Conservation (phyloP, 92 coral and sea anemone species). For the Porites evermanni region DNA sequence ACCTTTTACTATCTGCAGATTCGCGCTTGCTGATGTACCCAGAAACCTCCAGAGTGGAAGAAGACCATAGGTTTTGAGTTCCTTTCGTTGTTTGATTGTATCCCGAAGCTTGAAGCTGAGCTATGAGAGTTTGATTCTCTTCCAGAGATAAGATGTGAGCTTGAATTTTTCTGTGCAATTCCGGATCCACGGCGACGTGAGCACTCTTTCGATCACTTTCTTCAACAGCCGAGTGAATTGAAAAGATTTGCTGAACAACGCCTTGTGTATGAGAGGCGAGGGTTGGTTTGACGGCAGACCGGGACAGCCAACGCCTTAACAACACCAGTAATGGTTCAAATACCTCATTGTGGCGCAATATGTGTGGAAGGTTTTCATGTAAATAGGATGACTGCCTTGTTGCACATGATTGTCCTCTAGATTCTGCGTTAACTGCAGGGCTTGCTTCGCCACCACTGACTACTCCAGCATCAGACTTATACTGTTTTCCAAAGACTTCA, state of each 20-base stretch:
- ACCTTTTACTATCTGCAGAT: background rate
- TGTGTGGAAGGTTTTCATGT: background rate
- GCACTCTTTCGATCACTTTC: too few relatives aligned
- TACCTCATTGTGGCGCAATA: background rate
- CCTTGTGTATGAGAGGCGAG: constrained; percentile 4
- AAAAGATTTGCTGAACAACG: constrained; percentile 11
- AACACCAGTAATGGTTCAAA: constrained; percentile 17
- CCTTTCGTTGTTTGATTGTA: constrained; percentile 43
- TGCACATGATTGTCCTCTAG: background rate
- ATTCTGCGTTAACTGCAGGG: background rate
- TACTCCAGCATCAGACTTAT: background rate
- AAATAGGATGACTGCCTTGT: background rate
- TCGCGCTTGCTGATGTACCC: constrained; percentile 33
- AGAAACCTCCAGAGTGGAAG: constrained; percentile 47
- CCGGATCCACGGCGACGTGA: background rate
- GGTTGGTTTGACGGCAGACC: constrained; percentile 13
- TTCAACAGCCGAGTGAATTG: background rate
- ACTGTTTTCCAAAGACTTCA: constrained; percentile 38
- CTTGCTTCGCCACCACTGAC: background rate
- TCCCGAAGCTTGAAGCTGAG: constrained; percentile 56
- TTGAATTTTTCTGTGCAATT: constrained; percentile 26
- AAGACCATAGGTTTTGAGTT: constrained; percentile 49
- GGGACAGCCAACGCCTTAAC: constrained; percentile 24
- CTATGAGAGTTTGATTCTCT: constrained; percentile 58
- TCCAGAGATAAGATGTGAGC: constrained; percentile 24